Base-by-base conservation (phyloP, 2,888 invertebrate genomes). In the Frankliniella fusca region DNA sequence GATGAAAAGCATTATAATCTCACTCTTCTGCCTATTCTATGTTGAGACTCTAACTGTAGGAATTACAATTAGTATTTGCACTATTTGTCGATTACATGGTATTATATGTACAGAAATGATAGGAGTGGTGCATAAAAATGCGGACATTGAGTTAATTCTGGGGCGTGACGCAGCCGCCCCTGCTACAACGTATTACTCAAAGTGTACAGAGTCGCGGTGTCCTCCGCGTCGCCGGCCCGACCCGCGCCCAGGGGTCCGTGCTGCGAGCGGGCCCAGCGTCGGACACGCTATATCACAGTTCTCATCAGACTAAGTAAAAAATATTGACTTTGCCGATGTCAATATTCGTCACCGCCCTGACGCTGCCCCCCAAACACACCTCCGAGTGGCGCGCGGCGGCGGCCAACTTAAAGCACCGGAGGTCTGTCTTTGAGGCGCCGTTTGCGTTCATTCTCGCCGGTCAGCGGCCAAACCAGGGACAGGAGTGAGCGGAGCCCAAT, bases 251-350 rank as follows among this genome's bases (percentile, higher is more conserved):
- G 38, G 38, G 38, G 5, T 2, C 38, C 38, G 38, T 38, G 38
- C 38, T 2, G 38, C 38, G 38, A 38, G 38, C 38, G 38, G 38
- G 38, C 38, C 38, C 3, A 12, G 70, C 70, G 70, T 27, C 70
- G 70, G 70, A 76, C 70, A 76, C 70, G 70, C 70, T 76, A 76
- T 76, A 76, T 76, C 70, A 76, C 70, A 76, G 70, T 76, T 76
- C 70, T 76, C 70, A 76, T 76, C 70, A 76, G 70, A 76, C 70
- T 76, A 76, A 76, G 70, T 76, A 76, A 23, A 23, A 54, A 76
- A 76, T 76, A 76, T 76, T 76, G 70, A 76, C 70, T 11, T 27
- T 76, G 70, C 10, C 70, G 27, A 76, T 23, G 70, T 27, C 70
- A 76, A 76, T 23, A 76, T 27, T 76, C 23, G 2, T 70, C 27